Conservation (phyloP, 2,113 vertebrate genomes). For the Varanus salvator region DNA sequence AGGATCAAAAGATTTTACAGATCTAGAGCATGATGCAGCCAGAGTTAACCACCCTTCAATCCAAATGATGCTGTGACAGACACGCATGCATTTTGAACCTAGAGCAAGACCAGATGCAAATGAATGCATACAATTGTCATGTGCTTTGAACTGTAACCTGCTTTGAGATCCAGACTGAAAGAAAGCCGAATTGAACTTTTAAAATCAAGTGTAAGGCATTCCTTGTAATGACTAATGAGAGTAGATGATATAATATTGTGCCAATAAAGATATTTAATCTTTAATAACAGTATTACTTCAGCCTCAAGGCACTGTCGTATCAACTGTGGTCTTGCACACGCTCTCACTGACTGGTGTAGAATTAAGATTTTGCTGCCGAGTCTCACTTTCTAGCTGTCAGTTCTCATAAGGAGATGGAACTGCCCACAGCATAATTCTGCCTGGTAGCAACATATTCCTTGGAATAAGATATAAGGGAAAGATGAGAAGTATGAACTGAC, state of each 20-base stretch:
- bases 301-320: neutral
- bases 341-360: conserved; percentile 18
- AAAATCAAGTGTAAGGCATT: neutral
- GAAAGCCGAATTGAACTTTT: neutral
- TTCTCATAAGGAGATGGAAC: conserved; percentile 43
- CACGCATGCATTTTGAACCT: neutral
- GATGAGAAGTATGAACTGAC: conserved; percentile 40
- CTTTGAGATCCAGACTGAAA: neutral
- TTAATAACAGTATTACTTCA: neutral
- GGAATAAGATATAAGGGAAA: conserved; percentile 30
- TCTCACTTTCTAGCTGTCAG: conserved; percentile 43
- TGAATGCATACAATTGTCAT: neutral
- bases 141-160: neutral
- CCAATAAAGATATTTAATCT: neutral
- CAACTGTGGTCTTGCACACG: conserved; percentile 28
- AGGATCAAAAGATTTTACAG: neutral
- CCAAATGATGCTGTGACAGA: neutral
- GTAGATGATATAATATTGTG: neutral
- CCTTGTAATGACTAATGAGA: neutral
- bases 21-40: neutral
- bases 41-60: neutral
- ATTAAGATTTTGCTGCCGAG: conserved; percentile 18
- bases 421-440: conserved; percentile 44
- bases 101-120: neutral
- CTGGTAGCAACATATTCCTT: conserved; percentile 60